Base-by-base conservation (phyloP, 2,113 vertebrate species). In the Lipophrys pholis region DNA sequence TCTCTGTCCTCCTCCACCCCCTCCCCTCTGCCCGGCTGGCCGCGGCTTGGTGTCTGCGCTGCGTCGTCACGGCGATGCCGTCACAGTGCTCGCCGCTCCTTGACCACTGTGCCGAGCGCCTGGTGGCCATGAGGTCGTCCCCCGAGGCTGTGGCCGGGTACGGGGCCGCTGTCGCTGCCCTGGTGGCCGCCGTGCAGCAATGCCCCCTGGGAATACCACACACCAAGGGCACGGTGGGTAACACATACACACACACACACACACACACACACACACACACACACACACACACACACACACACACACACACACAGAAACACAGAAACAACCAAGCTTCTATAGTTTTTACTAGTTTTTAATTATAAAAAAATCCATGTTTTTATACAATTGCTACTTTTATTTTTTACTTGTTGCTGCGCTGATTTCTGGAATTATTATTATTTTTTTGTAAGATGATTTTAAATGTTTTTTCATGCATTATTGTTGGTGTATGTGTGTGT, bases 161-260 rank as follows among this genome's bases (percentile, higher is more conserved):
- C 56, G 95, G 96, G 69, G 95, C 95, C 76, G 95, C 96, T n/a
- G 87, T 95, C 60, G 95, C 96, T 40, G 95, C 95, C 78, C 90
- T 99, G 76, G 88, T 98, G 66, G 96, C 96, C 49, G 95, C 95
- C 1, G 94, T 95, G 62, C 96, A 95, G 48, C 92, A 94, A 49
- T 96, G 95, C 82, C 94, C 95, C 15, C 89, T 98, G 67, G 97
- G 97, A 85, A 96, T 99, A 84, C 96, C 97, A 15, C 96, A 97
- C 70, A 91, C 89, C 68, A 98, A 95, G 84, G 95, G 96, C 70
- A 96, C 96, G 96, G 97, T 97, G 51, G 42, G 72, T 61, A n/a
- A 35, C 41, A 15, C 2, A 14, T 2, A 5, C 39, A 1, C 2
- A 4, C n/a, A 64, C 46, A 14, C n/a, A n/a, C n/a, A n/a, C n/a